Base-by-base conservation (phyloP, 2,888 invertebrate species). In the Zygaena filipendulae region DNA sequence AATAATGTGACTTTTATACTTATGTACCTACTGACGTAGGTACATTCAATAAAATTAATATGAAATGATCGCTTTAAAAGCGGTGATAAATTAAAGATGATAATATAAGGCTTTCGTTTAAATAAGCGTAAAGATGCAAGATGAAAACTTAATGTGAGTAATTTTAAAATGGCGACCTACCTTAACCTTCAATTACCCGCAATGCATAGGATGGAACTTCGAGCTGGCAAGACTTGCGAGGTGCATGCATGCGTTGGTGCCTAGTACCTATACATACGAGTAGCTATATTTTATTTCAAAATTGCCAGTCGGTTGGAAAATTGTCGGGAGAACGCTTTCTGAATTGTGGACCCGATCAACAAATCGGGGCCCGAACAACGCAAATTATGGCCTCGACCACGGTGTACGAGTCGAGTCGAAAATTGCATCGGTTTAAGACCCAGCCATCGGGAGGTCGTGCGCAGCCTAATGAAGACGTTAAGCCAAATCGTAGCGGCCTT, bases 91-190 rank as follows among this genome's bases (percentile, higher is more conserved):
- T n/a, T n/a, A n/a, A n/a, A n/a, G n/a, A n/a, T n/a, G n/a, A n/a
- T n/a, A n/a, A n/a, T n/a, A n/a, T n/a, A n/a, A n/a, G n/a, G n/a
- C n/a, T n/a, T n/a, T n/a, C n/a, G n/a, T n/a, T n/a, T n/a, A n/a
- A n/a, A n/a, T n/a, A n/a, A n/a, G n/a, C n/a, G n/a, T n/a, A n/a
- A n/a, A n/a, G n/a, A n/a, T n/a, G n/a, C 61, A 56, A 63, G 56
- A 57, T 62, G 62, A 68, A 57, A 60, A 59, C 64, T 68, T 59
- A 66, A 70, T 70, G 59, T 55, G 42, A 54, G 67, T 64, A 69
- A 74, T 75, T 71, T 74, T 58, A 59, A 72, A 74, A 75, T 71
- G 67, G 64, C 64, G 59, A 66, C 56, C 58, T 64, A 69, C 69
- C 66, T 49, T 55, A 66, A 67, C 66, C 61, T 50, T 62, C 66